Evolutionary conservation across 1,140 invertebrate genomes (phyloP), one percentile per base, ranked within the genome.

Genomic region (Papilio glaucus): DNA sequence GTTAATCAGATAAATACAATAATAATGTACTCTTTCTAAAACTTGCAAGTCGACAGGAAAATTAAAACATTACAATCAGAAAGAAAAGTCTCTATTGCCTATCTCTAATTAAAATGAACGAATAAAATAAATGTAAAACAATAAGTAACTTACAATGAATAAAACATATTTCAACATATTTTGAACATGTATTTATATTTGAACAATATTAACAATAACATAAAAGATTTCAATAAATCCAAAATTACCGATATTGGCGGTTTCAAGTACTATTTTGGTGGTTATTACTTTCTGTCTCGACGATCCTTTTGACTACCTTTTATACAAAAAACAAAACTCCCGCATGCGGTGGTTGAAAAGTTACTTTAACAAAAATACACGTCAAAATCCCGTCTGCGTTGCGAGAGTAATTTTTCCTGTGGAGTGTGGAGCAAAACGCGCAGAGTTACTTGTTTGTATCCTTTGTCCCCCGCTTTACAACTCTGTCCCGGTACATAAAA

Each of bases 401-500:
- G 37, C 42, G 42, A 69, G 37, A 42, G 42, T 49, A 53, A 69
- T 45, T 69, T 69, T 69, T 69, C 42, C 41, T 15, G 24, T 53
- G 42, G 29, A 49, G 26, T 15, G 24, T 53, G 42, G 29, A 49
- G 26, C 67, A 69, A 49, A 38, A 37, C 42, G 42, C 10, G 60
- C 29, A n/a, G 26, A 42, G 21, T 26, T 45, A 9, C 5, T 53
- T 15, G 62, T 21, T 42, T 18, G 24, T 69, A 26, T 65, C 49
- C 67, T 45, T 72, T 67, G 74, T 76, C 74, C 74, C 49, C 13
- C 41, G 62, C 21, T 73, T 73, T 73, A 73, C 63, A 45, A 49
- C 42, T 42, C 38, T 69, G 72, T 62, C 72, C 71, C 39, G 65
- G 72, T 39, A 71, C 61, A 77, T 77, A 73, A 77, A 76, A 77